These are phyloP conservation scores for Acanthaster planci DNA, from an alignment of 35 echinoderm and acorn worm genomes.

Conservation along the genomic window DNA sequence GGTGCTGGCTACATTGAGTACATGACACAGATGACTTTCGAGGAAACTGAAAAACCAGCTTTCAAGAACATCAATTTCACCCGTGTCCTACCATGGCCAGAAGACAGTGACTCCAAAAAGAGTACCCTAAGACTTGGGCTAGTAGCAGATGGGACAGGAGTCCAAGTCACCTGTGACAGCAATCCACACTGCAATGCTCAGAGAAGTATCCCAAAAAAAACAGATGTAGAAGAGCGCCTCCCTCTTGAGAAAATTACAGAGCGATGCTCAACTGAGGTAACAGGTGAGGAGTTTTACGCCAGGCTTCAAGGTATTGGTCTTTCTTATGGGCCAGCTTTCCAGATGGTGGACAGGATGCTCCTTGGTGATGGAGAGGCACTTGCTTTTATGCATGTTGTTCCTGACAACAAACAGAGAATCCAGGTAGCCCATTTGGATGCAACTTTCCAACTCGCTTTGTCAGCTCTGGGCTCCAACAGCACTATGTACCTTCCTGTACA, in stretches of 20 bases:
- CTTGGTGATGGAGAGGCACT: slow-evolving; percentile 75
- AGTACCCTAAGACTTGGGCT: slow-evolving; percentile 42
- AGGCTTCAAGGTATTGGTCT: slow-evolving; percentile 54
- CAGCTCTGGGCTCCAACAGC: slow-evolving; percentile 37
- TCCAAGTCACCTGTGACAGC: slow-evolving; percentile 52
- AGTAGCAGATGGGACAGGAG: neutral
- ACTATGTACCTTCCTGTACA: slow-evolving; percentile 61
- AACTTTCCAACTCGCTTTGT: slow-evolving; percentile 68
- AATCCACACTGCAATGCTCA: slow-evolving; percentile 29
- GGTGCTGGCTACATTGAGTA: slow-evolving; percentile 64
- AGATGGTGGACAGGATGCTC: slow-evolving; percentile 59
- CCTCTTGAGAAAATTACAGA: slow-evolving; percentile 25
- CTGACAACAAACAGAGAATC: slow-evolving; percentile 74
- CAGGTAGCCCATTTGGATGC: slow-evolving; percentile 68
- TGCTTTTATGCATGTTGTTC: slow-evolving; percentile 36
- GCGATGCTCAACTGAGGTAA: slow-evolving; percentile 34
- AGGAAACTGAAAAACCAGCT: slow-evolving; percentile 26
- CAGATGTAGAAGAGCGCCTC: slow-evolving; percentile 18
- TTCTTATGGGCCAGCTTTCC: slow-evolving; percentile 63
- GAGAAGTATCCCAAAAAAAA: neutral
- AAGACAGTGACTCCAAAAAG: slow-evolving; percentile 34
- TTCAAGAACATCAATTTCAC: slow-evolving; percentile 60
- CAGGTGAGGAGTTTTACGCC: slow-evolving; percentile 67
- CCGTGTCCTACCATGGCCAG: slow-evolving; percentile 47
- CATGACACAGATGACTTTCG: slow-evolving; percentile 53